These are phyloP conservation scores for Lycocerus yunnanus DNA, from an alignment of 2,888 invertebrate genomes.

Conservation along the genomic window DNA sequence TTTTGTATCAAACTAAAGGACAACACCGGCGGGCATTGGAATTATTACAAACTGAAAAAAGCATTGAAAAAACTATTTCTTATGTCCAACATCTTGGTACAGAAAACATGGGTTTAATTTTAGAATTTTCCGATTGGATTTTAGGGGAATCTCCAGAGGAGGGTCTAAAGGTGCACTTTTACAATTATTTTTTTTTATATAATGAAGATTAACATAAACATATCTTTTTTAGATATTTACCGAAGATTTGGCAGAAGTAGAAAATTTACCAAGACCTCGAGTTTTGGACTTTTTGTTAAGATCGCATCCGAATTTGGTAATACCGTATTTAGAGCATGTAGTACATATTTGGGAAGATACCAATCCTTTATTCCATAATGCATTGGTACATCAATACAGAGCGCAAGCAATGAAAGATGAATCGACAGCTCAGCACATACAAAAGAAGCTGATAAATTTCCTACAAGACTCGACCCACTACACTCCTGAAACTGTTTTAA, in stretches of 20 bases:
- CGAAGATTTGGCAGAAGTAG: conserved; percentile 85
- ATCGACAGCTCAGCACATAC: conserved; percentile 56
- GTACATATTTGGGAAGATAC: conserved; percentile 88
- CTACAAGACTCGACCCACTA: conserved; percentile 81
- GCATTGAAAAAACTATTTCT: conserved; percentile 81
- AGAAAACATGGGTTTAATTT: conserved; percentile 73
- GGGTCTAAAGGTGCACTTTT: conserved; percentile 66
- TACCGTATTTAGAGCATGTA: conserved; percentile 94
- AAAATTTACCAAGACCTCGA: conserved; percentile 84
- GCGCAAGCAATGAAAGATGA: conserved; percentile 62
- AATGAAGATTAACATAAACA: conserved; percentile 55
- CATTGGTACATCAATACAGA: conserved; percentile 85
- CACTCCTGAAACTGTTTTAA: conserved; percentile 82
- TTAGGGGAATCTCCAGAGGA: conserved; percentile 84
- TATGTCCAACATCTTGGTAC: conserved; percentile 87
- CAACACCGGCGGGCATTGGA: conserved; percentile 92
- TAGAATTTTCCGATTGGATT: conserved; percentile 95
- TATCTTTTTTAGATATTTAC: conserved; percentile 69
- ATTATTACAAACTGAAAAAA: conserved; percentile 77
- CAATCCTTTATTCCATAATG: conserved; percentile 86
- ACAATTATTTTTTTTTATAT: no score
- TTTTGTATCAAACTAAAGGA: conserved; percentile 93
- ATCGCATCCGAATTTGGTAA: conserved; percentile 78
- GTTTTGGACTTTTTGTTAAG: conserved; percentile 88
- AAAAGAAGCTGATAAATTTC: conserved; percentile 74